These are phyloP conservation scores for Trichoplusia ni DNA, from an alignment of 1,140 invertebrate species.

Conservation along the genomic window DNA sequence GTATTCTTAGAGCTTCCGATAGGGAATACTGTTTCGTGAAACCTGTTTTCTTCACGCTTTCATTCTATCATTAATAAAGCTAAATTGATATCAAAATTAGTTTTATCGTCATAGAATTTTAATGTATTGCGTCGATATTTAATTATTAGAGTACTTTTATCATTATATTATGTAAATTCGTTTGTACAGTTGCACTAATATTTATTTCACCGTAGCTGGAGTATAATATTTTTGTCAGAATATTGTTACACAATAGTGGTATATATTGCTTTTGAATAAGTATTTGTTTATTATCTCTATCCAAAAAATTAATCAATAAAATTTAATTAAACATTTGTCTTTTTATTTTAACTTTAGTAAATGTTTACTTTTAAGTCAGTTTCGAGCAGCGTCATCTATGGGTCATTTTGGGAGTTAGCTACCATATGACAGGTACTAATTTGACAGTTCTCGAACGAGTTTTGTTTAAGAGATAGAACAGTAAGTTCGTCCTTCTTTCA, in stretches of 20 bases:
- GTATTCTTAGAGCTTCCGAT: slow-evolving; percentile 28
- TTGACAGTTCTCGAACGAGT: no score
- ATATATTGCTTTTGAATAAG: slow-evolving; percentile 66
- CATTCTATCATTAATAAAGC: slow-evolving; percentile 20
- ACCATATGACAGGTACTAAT: no score
- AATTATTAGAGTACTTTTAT: slow-evolving; percentile 41
- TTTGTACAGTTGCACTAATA: slow-evolving; percentile 65
- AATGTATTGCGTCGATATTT: slow-evolving; percentile 40
- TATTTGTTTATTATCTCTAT: slow-evolving; percentile 68
- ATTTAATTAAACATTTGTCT: slow-evolving; percentile 61
- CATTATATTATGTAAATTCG: slow-evolving; percentile 51
- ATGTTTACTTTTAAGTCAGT: neutral
- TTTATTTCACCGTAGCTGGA: slow-evolving; percentile 54
- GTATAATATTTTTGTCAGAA: slow-evolving; percentile 51
- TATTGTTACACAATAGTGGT: slow-evolving; percentile 62
- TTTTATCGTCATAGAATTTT: slow-evolving; percentile 35
- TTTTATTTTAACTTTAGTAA: slow-evolving; percentile 33
- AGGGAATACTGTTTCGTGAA: slow-evolving; percentile 25
- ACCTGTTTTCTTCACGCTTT: slow-evolving; percentile 29
- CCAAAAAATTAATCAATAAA: slow-evolving; percentile 72
- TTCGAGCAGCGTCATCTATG: no score
- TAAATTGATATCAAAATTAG: slow-evolving; percentile 17
- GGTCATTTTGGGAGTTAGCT: no score
- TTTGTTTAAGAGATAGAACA: no score
- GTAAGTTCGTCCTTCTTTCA: no score